Base-by-base conservation (phyloP, 1,140 invertebrate species). In the Diabrotica virgifera region DNA sequence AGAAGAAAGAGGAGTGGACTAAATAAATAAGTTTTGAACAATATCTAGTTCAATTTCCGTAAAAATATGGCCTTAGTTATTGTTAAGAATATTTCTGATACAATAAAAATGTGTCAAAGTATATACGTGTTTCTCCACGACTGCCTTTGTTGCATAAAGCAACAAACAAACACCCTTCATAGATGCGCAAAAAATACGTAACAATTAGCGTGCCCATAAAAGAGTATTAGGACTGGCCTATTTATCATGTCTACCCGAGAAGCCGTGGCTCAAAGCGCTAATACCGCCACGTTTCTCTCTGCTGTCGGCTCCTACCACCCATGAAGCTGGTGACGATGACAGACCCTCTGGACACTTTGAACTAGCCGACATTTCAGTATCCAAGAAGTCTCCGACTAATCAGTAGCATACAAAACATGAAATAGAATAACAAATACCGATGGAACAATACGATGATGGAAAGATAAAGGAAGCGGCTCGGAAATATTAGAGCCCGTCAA, bases 281-380 rank as follows among this genome's bases (percentile, higher is more conserved):
- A 78, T 76, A 68, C 76, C 70, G 66, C 72, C 72, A 73, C 73
- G 71, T 50, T 75, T 73, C 73, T 74, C 70, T 65, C 72, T 46
- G n/a, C 72, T 77, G 76, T 79, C 78, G 76, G 74, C 71, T 77
- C 67, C 70, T 80, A 78, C 80, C 80, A 81, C 80, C 80, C 80
- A 81, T 77, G 75, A 78, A 74, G 79, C 70, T 78, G 78, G 79
- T 78, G 78, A 80, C 75, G 79, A 79, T 80, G 79, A 80, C 79
- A 78, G 78, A 73, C 72, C 72, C 70, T 74, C 68, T 69, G 64
- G 66, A 53, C 62, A 55, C 78, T 78, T 79, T 80, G 76, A 79
- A 70, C 60, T 59, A 50, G 67, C 73, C 75, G 76, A 71, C 72
- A 62, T 66, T 70, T 69, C 56, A 67, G 38, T 40, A 40, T 52